These are phyloP conservation scores for Nemotelus nigrinus DNA, from an alignment of 2,888 invertebrate genomes.

Conservation along the genomic window DNA sequence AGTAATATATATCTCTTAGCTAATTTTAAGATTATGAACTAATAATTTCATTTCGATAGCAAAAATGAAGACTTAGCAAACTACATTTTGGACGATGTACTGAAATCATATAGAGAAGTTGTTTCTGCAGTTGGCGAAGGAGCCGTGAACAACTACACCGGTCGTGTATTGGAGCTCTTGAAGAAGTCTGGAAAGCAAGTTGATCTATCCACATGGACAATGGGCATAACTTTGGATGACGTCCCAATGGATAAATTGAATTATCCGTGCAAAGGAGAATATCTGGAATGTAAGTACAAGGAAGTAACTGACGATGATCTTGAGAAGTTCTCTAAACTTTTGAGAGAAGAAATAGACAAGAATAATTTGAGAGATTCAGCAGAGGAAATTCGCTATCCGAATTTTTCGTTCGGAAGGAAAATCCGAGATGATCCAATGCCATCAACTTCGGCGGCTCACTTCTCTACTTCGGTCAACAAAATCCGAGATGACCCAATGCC, in stretches of 20 bases:
- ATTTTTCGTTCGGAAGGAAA: no score
- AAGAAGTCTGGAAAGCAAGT: conserved; percentile 8
- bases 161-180: conserved; percentile 12
- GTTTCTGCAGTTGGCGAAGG: conserved; percentile 10
- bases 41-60: neutral
- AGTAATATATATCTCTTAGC: neutral
- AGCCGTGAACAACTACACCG: conserved; percentile 37
- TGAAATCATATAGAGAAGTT: conserved; percentile 2
- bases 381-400: no score
- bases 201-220: conserved; percentile 21
- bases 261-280: conserved; percentile 25
- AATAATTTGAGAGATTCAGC: no score
- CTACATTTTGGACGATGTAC: conserved; percentile 27
- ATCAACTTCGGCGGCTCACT: no score
- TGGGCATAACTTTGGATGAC: neutral
- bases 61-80: conserved; percentile 10
- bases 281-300: conserved; percentile 14
- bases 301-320: conserved; percentile 37
- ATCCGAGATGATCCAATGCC: no score
- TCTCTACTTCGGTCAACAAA: no score
- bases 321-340: conserved; percentile 1
- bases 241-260: neutral
- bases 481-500: no score
- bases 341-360: neutral
- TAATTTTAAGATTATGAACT: neutral